These are phyloP conservation scores for Macrobrachium nipponense DNA, from an alignment of 1,140 invertebrate genomes.

Conservation along the genomic window DNA sequence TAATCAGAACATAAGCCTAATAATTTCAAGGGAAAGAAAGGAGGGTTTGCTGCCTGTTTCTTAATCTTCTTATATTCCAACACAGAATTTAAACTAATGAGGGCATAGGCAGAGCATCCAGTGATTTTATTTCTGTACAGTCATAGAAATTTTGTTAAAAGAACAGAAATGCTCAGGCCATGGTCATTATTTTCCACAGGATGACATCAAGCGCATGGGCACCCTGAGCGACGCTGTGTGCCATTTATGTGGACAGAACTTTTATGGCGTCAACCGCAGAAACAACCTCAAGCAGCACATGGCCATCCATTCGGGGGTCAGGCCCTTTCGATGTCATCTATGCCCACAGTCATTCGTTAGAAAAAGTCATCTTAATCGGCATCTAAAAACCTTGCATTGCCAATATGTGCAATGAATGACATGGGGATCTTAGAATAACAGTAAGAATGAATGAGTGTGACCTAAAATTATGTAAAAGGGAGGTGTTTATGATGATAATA, in stretches of 20 bases:
- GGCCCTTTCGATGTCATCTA: conserved; percentile 67
- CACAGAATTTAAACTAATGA: too few relatives aligned
- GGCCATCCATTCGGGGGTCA: conserved; percentile 69
- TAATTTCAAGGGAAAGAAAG: too few relatives aligned
- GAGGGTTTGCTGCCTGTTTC: too few relatives aligned
- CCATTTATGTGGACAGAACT: conserved; percentile 60
- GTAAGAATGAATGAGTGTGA: background rate
- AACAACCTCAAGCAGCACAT: conserved; percentile 71
- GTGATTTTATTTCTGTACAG: too few relatives aligned
- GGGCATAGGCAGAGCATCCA: too few relatives aligned
- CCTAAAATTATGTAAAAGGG: background rate
- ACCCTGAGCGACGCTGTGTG: conserved; percentile 49
- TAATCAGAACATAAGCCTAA: too few relatives aligned
- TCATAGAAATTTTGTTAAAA: too few relatives aligned
- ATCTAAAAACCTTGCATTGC: conserved; percentile 55
- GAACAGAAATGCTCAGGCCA: background rate
- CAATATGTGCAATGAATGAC: conserved; percentile 3
- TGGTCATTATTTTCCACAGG: conserved; percentile 37
- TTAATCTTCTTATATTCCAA: too few relatives aligned
- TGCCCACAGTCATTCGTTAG: conserved; percentile 64
- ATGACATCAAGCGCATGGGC: conserved; percentile 30
- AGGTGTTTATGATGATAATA: background rate
- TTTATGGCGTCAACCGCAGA: conserved; percentile 60
- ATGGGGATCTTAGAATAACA: too few relatives aligned
- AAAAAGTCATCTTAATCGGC: conserved; percentile 65